Evolutionary conservation across 2,113 vertebrate genomes (phyloP).

Genomic region (Bos taurus): DNA sequence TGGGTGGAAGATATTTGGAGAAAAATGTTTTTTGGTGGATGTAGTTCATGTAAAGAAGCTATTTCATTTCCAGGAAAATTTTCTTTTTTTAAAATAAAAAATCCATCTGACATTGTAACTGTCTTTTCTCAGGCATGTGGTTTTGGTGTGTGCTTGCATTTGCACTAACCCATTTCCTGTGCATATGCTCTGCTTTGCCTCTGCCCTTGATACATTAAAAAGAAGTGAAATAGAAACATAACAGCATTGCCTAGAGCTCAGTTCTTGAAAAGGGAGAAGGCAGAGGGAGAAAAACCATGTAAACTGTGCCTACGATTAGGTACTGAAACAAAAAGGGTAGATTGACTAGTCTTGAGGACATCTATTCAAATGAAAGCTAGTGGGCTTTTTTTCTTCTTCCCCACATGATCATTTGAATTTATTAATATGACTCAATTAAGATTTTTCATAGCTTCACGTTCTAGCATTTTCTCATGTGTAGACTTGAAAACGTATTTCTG

Average conservation of each 20-base stretch:
- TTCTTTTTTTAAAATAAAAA: background rate
- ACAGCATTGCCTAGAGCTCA: background rate
- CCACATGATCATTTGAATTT: background rate
- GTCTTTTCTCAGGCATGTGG: background rate
- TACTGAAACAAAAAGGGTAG: background rate
- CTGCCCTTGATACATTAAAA: background rate
- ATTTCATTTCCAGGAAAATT: slow-evolving; percentile 20
- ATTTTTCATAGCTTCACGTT: slow-evolving; percentile 1
- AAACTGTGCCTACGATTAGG: background rate
- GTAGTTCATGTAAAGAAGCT: background rate
- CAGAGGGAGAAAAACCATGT: background rate
- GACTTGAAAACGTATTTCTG: background rate
- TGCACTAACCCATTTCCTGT: slow-evolving; percentile 30
- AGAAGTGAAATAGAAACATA: background rate
- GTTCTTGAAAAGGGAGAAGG: background rate
- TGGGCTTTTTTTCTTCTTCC: slow-evolving; percentile 3
- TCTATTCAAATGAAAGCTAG: background rate
- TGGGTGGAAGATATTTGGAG: background rate
- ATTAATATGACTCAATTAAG: background rate
- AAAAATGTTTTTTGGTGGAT: background rate
- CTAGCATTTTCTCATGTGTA: background rate
- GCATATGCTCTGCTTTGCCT: background rate
- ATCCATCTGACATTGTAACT: background rate
- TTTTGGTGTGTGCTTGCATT: background rate
- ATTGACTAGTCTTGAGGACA: background rate